A percentile compares a stretch with the other conserved stretches of the same genome.
Conservation (phyloP, 2,888 invertebrate genomes). For the Cheiracanthium punctorium region DNA sequence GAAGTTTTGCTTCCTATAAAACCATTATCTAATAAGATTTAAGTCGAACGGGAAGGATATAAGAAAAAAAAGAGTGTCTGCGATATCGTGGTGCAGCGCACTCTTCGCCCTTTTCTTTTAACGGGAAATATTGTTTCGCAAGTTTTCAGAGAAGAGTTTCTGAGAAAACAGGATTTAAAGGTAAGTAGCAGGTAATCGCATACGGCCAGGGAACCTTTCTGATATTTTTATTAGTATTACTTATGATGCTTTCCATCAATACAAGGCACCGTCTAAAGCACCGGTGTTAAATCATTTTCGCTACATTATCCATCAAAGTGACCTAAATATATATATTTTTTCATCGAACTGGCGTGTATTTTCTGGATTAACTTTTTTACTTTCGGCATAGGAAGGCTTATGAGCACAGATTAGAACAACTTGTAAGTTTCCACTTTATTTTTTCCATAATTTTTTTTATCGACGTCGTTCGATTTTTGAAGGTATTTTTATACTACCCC, state of each 20-base stretch:
- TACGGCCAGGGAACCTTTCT: constrained; percentile 3
- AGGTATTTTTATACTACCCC: too few relatives aligned
- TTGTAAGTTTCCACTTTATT: not conserved
- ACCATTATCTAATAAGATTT: constrained; percentile 56
- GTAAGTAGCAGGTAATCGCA: constrained; percentile 47
- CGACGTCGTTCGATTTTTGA: too few relatives aligned
- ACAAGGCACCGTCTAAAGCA: constrained; percentile 20
- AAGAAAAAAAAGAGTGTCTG: too few relatives aligned
- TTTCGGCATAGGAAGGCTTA: not conserved
- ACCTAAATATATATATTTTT: constrained; percentile 40
- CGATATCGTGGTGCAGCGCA: too few relatives aligned
- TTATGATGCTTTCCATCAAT: constrained; percentile 5
- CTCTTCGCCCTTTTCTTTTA: too few relatives aligned
- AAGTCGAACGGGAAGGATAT: too few relatives aligned
- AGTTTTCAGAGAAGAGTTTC: constrained; percentile 25
- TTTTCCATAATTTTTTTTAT: too few relatives aligned
- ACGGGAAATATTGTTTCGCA: constrained; percentile 31
- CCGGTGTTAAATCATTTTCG: constrained; percentile 52
- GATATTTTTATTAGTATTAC: not conserved
- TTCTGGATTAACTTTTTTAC: constrained; percentile 24
- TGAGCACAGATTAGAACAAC: not conserved
- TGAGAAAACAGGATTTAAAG: constrained; percentile 57
- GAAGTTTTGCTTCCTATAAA: constrained; percentile 38
- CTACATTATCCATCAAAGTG: constrained; percentile 50
- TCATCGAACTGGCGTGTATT: constrained; percentile 35